Conservation (phyloP, 2,113 vertebrate genomes). For the Anarhynchus alexandrinus region DNA sequence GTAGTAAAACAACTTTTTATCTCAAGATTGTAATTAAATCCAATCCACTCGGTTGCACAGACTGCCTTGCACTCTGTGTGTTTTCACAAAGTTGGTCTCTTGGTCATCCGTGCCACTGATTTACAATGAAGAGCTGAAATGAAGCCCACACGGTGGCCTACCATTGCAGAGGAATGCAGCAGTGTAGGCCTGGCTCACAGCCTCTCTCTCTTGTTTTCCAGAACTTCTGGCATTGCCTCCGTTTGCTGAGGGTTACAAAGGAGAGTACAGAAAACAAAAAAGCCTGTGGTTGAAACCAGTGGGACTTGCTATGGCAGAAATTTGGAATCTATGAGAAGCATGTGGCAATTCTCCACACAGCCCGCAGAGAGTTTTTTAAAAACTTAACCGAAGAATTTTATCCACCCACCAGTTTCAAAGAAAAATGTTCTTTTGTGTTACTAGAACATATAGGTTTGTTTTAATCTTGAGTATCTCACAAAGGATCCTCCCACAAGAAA, state of each 20-base stretch:
- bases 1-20: not conserved
- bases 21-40: not conserved
- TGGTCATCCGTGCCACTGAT: not conserved
- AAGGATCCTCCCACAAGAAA: conserved; percentile 42
- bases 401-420: conserved; percentile 63
- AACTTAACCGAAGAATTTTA: conserved; percentile 52
- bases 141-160: conserved; percentile 6
- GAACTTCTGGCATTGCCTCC: conserved; percentile 17
- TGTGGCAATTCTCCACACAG: conserved; percentile 66
- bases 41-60: not conserved
- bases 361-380: conserved; percentile 37
- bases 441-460: conserved; percentile 65
- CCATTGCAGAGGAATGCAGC: conserved; percentile 56
- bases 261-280: conserved; percentile 69
- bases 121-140: not conserved
- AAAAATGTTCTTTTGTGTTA: conserved; percentile 71
- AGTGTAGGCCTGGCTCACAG: conserved; percentile 59
- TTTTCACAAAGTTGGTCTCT: not conserved
- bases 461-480: conserved; percentile 55
- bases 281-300: conserved; percentile 64
- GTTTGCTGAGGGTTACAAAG: conserved; percentile 48
- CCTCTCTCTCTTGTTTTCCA: conserved; percentile 62
- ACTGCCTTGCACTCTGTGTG: not conserved
- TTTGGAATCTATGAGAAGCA: conserved; percentile 78
- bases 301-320: conserved; percentile 78